Percentiles rank a stretch among this genome's conserved stretches.
Conservation (phyloP, 1,140 invertebrate genomes). For the Galleria mellonella region DNA sequence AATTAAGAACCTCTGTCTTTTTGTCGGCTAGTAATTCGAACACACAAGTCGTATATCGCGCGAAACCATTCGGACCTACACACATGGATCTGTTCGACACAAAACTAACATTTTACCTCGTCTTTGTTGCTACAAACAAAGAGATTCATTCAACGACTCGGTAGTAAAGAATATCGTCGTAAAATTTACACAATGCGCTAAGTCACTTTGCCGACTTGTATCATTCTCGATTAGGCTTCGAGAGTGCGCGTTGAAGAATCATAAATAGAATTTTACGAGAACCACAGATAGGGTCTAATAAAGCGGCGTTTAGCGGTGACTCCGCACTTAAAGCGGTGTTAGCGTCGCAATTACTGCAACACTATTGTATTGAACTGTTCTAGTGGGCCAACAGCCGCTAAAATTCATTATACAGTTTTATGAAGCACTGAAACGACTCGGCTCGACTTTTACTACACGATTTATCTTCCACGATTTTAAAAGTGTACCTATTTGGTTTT, state of each 20-base stretch:
- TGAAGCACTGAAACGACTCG: too few relatives aligned
- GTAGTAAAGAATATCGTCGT: background rate
- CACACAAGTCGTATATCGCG: too few relatives aligned
- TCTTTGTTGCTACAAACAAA: too few relatives aligned
- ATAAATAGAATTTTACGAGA: conserved; percentile 44
- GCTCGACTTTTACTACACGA: too few relatives aligned
- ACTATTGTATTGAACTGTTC: conserved; percentile 12
- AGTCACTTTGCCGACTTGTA: background rate
- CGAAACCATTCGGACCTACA: too few relatives aligned
- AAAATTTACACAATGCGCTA: background rate
- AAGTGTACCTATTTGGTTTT: too few relatives aligned
- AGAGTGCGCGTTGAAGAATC: conserved; percentile 29
- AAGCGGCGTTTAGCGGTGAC: conserved; percentile 40
- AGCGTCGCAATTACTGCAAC: conserved; percentile 28
- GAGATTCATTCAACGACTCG: too few relatives aligned
- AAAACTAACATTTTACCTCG: too few relatives aligned
- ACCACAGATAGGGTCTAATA: conserved; percentile 40
- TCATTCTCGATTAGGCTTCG: conserved; percentile 34
- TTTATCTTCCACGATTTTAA: too few relatives aligned
- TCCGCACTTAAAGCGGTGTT: conserved; percentile 32
- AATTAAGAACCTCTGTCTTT: too few relatives aligned
- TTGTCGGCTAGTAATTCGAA: too few relatives aligned
- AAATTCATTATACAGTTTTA: conserved; percentile 3
- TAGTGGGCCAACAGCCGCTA: conserved; percentile 4
- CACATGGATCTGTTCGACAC: too few relatives aligned